Percentiles rank a stretch among this genome's conserved stretches.
Evolutionary conservation across 2,113 vertebrate genomes (phyloP).

Genomic region (Gallinago undulata): DNA sequence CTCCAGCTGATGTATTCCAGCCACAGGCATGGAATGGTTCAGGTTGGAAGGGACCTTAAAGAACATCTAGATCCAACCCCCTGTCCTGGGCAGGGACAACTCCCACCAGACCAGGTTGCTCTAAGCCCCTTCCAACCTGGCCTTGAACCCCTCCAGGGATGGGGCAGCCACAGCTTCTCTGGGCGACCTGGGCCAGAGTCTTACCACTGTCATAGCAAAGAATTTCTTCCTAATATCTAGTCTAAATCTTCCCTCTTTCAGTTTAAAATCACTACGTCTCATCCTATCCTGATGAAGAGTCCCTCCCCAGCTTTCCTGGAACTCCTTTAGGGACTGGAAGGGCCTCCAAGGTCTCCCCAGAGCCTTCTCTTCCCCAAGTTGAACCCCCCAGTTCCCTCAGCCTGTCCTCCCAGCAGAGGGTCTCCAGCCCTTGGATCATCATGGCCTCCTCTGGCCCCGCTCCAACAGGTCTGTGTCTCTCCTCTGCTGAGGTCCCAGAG

Average conservation of each 20-base stretch:
- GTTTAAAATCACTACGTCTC: fast-evolving
- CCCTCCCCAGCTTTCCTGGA: not conserved
- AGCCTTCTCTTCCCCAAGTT: not conserved
- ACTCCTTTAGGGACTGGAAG: not conserved
- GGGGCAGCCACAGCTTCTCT: not conserved
- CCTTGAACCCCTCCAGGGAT: not conserved
- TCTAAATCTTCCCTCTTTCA: not conserved
- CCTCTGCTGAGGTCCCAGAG: too few relatives aligned
- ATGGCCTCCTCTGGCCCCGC: too few relatives aligned
- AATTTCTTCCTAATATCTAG: not conserved
- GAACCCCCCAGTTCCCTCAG: not conserved
- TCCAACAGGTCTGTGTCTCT: too few relatives aligned
- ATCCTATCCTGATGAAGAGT: not conserved
- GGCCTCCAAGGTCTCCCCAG: not conserved
- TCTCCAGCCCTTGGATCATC: too few relatives aligned
- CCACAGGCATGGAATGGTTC: not conserved
- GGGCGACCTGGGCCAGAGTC: not conserved
- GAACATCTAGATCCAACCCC: not conserved
- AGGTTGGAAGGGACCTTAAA: not conserved
- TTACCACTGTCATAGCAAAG: not conserved
- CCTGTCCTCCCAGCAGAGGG: too few relatives aligned
- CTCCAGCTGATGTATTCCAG: not conserved
- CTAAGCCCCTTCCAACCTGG: not conserved
- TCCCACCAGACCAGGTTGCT: not conserved
- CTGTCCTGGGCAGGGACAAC: not conserved